These are phyloP conservation scores for Poecilia wingei DNA, from an alignment of 2,797 vertebrate species.

Conservation along the genomic window DNA sequence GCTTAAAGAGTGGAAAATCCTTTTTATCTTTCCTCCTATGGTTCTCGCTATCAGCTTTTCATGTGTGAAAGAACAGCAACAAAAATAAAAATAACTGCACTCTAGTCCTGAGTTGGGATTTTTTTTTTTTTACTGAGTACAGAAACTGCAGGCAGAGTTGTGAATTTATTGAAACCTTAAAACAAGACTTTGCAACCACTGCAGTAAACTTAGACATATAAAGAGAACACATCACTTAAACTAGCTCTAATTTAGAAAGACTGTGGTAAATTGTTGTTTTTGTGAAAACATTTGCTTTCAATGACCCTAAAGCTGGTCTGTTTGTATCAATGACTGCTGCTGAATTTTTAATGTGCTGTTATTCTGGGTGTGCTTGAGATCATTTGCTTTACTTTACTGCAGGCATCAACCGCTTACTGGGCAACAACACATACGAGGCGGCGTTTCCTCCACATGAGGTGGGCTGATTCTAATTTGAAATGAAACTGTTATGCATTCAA, in stretches of 20 bases:
- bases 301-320: conserved; percentile 11
- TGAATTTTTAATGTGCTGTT: conserved; percentile 34
- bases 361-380: conserved; percentile 21
- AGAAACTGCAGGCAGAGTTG: neutral
- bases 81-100: conserved; percentile 13
- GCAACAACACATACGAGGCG: conserved; percentile 94
- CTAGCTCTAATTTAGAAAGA: conserved; percentile 7
- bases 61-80: conserved; percentile 23
- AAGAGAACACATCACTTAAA: conserved; percentile 12
- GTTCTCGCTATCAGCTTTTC: conserved; percentile 15
- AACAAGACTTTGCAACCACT: conserved; percentile 6
- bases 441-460: conserved; percentile 99
- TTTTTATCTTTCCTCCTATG: conserved; percentile 33
- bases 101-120: conserved; percentile 22
- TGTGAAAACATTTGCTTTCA: conserved; percentile 27
- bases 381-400: conserved; percentile 40
- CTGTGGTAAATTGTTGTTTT: conserved; percentile 36
- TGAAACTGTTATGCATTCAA: conserved; percentile 1
- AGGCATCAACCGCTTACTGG: conserved; percentile 95
- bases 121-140: conserved; percentile 9
- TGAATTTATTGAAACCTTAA: conserved; percentile 14
- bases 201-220: neutral
- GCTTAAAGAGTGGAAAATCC: conserved; percentile 57
- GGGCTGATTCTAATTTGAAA: conserved; percentile 39
- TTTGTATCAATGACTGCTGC: conserved; percentile 26